Percentiles rank a stretch among this genome's conserved stretches.
Conservation (phyloP, 1,140 invertebrate species). For the Cydia fagiglandana region DNA sequence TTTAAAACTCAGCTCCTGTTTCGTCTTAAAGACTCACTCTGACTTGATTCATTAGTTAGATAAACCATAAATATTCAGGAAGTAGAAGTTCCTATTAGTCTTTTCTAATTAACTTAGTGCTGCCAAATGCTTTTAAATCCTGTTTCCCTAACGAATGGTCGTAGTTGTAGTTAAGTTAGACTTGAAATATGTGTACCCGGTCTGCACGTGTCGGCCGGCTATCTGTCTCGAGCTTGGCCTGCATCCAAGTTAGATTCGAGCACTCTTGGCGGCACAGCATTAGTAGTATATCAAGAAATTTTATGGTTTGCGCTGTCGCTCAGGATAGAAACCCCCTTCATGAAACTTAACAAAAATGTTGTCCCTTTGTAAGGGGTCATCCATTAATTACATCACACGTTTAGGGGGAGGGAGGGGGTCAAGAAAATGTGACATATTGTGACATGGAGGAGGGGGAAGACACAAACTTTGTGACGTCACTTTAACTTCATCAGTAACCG, state of each 20-base stretch:
- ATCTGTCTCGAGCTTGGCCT: background rate
- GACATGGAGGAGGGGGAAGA: too few species aligned
- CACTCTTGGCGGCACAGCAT: background rate
- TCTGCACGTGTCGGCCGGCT: background rate
- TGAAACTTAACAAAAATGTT: too few species aligned
- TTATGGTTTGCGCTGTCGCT: background rate
- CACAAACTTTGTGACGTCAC: too few species aligned
- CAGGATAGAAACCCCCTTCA: background rate
- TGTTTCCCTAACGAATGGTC: background rate
- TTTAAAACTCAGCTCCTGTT: too few species aligned
- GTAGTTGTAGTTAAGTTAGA: background rate
- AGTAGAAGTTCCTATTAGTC: background rate
- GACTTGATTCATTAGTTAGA: background rate
- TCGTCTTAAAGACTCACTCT: background rate
- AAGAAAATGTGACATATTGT: too few species aligned
- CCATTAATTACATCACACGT: too few species aligned
- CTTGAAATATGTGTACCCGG: background rate
- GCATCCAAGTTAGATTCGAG: background rate
- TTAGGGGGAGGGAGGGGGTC: too few species aligned
- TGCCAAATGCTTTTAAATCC: background rate
- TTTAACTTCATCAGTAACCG: too few species aligned
- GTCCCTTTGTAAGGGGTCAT: too few species aligned
- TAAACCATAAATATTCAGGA: background rate
- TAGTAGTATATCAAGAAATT: constrained; percentile 2
- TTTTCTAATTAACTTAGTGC: background rate